Evolutionary conservation across 2,888 invertebrate genomes (phyloP).

Genomic region (Hylaea fasciaria): DNA sequence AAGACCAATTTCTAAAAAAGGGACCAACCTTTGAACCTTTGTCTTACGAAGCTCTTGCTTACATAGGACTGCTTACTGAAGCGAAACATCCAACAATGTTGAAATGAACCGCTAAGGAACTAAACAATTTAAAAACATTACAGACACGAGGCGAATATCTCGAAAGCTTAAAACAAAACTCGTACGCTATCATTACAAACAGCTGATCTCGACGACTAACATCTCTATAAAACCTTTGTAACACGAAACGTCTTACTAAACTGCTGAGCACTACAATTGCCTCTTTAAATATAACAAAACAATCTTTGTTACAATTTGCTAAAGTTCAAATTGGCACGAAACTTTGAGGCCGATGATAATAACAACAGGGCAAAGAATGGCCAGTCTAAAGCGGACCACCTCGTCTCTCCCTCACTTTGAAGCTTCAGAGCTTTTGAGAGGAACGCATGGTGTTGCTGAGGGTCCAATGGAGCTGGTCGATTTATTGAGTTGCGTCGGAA

Average conservation of each 20-base stretch:
- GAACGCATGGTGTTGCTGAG: conserved; percentile 38
- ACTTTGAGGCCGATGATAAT: conserved; percentile 70
- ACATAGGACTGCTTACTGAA: conserved; percentile 11
- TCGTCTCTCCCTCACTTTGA: conserved; percentile 41
- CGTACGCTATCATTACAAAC: conserved; percentile 49
- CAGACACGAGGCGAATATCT: conserved; percentile 24
- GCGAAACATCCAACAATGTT: conserved; percentile 9
- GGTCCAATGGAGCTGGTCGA: conserved; percentile 62
- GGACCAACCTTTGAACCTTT: background rate
- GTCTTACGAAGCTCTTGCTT: conserved; percentile 3
- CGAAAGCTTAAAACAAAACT: conserved; percentile 34
- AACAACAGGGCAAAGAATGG: conserved; percentile 75
- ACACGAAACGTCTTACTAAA: conserved; percentile 72
- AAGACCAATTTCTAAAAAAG: background rate
- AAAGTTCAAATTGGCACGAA: conserved; percentile 67
- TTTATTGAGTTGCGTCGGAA: conserved; percentile 79
- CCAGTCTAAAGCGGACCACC: conserved; percentile 61
- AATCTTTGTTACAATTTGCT: conserved; percentile 47
- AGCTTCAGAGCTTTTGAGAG: conserved; percentile 44
- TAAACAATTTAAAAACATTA: conserved; percentile 12
- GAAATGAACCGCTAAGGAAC: background rate
- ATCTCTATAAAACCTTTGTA: conserved; percentile 69
- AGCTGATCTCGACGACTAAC: conserved; percentile 66
- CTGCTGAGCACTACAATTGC: conserved; percentile 62
- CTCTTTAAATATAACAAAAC: conserved; percentile 49